phyloP scores from a whole-genome alignment of 2,113 vertebrate species.

The Alligator mississippiensis region DNA sequence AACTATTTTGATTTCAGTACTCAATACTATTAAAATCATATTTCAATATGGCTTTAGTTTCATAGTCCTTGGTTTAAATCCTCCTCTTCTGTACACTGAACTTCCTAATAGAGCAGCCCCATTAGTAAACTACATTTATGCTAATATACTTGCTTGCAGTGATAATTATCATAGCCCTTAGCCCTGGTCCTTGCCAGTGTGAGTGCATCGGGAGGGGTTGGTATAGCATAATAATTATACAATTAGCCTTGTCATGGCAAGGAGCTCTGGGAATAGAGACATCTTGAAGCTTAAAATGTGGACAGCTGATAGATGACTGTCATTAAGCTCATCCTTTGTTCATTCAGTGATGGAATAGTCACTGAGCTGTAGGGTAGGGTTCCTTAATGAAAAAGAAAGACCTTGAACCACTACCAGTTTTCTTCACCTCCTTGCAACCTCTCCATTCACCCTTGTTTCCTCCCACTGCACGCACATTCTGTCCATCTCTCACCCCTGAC shows the following conservation, averaged over 20 bases:
- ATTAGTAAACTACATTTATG: constrained; percentile 70
- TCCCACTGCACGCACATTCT: background rate
- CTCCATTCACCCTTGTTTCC: background rate
- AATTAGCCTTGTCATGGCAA: constrained; percentile 77
- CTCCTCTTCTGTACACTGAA: background rate
- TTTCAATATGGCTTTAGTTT: constrained; percentile 49
- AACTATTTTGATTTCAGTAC: background rate
- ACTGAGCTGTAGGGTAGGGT: constrained; percentile 28
- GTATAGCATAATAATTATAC: constrained; percentile 64
- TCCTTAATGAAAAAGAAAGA: constrained; percentile 59
- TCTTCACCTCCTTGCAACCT: constrained; percentile 34
- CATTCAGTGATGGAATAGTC: constrained; percentile 32
- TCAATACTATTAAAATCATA: constrained; percentile 22
- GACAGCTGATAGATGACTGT: constrained; percentile 77
- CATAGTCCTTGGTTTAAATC: constrained; percentile 52
- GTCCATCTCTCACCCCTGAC: constrained; percentile 13
- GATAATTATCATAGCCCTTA: constrained; percentile 57
- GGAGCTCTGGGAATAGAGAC: constrained; percentile 67
- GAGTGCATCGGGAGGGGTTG: constrained; percentile 50
- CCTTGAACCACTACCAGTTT: constrained; percentile 63
- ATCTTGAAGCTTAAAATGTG: constrained; percentile 59
- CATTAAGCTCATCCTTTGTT: constrained; percentile 77
- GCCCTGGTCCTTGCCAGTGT: constrained; percentile 55
- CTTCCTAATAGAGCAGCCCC: constrained; percentile 37
- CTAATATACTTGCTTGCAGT: constrained; percentile 72